Percentiles rank a stretch among this genome's conserved stretches.
phyloP scores from a whole-genome alignment of 2,888 invertebrate genomes.

The Apamea epomidion region DNA sequence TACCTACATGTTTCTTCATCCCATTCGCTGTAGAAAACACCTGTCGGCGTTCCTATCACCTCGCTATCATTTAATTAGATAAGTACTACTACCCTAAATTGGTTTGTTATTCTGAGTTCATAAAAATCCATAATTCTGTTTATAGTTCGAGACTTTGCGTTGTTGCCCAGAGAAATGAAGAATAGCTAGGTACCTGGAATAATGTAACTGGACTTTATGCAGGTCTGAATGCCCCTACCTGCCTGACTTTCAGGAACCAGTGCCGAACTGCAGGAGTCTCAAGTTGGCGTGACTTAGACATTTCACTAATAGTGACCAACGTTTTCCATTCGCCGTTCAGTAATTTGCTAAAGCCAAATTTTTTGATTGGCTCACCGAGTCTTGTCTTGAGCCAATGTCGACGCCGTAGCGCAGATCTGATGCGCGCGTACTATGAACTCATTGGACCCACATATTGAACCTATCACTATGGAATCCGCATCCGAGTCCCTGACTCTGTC shows the following conservation, averaged over 20 bases:
- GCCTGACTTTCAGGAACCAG: not conserved
- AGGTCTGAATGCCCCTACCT: not conserved
- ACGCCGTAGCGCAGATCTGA: not conserved
- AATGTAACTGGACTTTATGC: not conserved
- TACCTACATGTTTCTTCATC: not conserved
- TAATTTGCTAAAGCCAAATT: not conserved
- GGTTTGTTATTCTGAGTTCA: not conserved
- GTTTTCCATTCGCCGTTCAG: not conserved
- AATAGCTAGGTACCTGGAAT: not conserved
- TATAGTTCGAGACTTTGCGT: not conserved
- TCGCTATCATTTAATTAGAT: not conserved
- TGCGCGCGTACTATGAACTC: not conserved
- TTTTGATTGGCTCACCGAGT: not conserved
- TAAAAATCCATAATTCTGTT: not conserved
- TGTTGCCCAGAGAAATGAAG: not conserved
- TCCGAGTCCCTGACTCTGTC: not conserved
- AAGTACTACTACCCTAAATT: not conserved
- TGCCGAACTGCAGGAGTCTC: not conserved
- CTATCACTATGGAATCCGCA: not conserved
- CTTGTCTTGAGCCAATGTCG: not conserved
- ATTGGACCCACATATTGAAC: not conserved
- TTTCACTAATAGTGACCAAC: not conserved
- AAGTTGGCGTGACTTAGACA: not conserved
- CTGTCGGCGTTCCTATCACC: too few species aligned
- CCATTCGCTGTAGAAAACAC: not conserved